These are phyloP conservation scores for Drosophila paramelanica DNA, from an alignment of 2,888 invertebrate genomes.

Conservation along the genomic window DNA sequence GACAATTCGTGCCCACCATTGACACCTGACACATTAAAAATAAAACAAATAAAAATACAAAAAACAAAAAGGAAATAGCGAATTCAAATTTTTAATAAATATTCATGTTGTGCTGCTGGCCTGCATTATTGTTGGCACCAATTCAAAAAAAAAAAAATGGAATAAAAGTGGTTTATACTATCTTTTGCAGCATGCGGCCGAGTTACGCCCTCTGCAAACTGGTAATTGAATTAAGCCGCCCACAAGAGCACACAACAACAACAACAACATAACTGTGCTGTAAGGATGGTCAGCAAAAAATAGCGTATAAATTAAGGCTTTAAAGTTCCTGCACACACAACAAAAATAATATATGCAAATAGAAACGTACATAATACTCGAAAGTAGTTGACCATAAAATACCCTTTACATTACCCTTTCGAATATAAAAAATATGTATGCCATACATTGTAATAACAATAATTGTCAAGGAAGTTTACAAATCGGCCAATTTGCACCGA, in stretches of 20 bases:
- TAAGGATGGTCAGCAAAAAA: slow-evolving; percentile 29
- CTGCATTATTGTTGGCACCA: slow-evolving; percentile 21
- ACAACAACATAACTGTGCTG: slow-evolving; percentile 18
- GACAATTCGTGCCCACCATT: slow-evolving; percentile 11
- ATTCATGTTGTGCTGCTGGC: slow-evolving; percentile 49
- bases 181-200: slow-evolving; percentile 6
- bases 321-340: slow-evolving; percentile 6
- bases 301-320: slow-evolving; percentile 46
- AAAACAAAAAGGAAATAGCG: slow-evolving; percentile 1
- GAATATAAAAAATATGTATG: no score
- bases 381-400: slow-evolving; percentile 4
- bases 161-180: slow-evolving; percentile 19
- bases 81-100: slow-evolving; percentile 61
- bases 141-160: slow-evolving; percentile 11
- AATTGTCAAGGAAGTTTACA: no score
- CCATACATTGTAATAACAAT: no score
- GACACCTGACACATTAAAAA: slow-evolving; percentile 10
- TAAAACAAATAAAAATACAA: neutral
- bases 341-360: slow-evolving; percentile 13
- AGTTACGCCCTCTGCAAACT: slow-evolving; percentile 22
- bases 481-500: no score
- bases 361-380: no score
- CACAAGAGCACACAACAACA: slow-evolving; percentile 13
- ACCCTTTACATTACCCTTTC: slow-evolving; percentile 4
- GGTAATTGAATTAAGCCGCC: slow-evolving; percentile 65